Evolutionary conservation across 1,140 invertebrate genomes (phyloP), one percentile per base, ranked within the genome.

Genomic region (Venustaconcha ellipsiformis): DNA sequence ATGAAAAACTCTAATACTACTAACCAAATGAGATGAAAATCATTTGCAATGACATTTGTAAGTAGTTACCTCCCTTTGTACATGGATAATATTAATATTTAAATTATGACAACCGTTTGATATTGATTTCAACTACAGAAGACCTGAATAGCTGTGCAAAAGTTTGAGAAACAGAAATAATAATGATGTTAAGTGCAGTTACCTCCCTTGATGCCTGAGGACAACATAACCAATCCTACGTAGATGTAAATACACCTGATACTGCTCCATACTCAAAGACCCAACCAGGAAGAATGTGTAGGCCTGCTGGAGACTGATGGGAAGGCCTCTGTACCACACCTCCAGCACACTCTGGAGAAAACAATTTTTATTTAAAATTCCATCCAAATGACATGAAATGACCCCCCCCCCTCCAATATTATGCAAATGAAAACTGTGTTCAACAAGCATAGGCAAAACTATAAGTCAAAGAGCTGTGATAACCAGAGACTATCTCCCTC

Each of bases 241-340:
- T 12, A 89, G 78, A 76, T 89, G 84, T 63, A 80, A 67, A 80
- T 85, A 88, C 13, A 87, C 86, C 70, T 87, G 84, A 78, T 89
- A 89, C 62, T 88, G 84, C 58, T 87, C 87, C 14, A 86, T 48
- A 57, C 71, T 79, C 5, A 87, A 14, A 63, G 58, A 57, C 14
- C 72, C 62, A 57, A 76, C 77, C 11, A 89, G 67, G n/a, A 89
- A 81, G 13, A 70, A 15, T 3, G 62, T 37, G 71, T 87, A 90
- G 0, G 84, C 88, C 59, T 88, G 83, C 70, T 90, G 85, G 65
- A 89, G 82, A 77, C 89, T 89, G 30, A 89, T 23, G 26, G 88
- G 85, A 57, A 87, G 48, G 17, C 78, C 83, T 59, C 79, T 70
- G 78, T 87, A 80, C 57, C 78, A 79, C 14, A 89, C 82, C 69